Evolutionary conservation across 2,888 invertebrate species (phyloP).

Genomic region (Athripsodes cinereus): DNA sequence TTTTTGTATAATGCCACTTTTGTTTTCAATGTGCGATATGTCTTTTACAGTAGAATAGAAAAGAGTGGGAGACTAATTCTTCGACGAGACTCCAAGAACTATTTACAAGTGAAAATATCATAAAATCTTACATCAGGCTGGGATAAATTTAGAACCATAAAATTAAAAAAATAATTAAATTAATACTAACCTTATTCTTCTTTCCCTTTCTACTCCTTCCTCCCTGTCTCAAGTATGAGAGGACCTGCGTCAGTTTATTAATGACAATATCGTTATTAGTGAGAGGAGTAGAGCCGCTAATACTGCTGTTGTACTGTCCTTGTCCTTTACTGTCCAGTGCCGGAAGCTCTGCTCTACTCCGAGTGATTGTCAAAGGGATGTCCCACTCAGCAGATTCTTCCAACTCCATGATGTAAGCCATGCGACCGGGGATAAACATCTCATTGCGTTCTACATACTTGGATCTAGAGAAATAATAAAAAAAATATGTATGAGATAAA

Average conservation of each 20-base stretch:
- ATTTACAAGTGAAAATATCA: too few species aligned
- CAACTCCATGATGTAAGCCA: slow-evolving; percentile 97
- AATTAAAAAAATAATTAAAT: too few species aligned
- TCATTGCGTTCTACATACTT: slow-evolving; percentile 79
- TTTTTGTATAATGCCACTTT: too few species aligned
- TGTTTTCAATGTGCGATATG: too few species aligned
- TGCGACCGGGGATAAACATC: slow-evolving; percentile 88
- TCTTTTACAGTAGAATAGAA: too few species aligned
- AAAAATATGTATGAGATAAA: slow-evolving; percentile 27
- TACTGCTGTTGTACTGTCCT: too few species aligned
- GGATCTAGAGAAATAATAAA: slow-evolving; percentile 46
- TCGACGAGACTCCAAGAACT: too few species aligned
- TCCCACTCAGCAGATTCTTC: slow-evolving; percentile 79
- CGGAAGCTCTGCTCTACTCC: slow-evolving; percentile 89
- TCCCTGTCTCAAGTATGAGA: slow-evolving; percentile 91
- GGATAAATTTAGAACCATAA: too few species aligned
- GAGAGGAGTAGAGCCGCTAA: slow-evolving; percentile 40
- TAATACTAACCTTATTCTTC: slow-evolving; percentile 63
- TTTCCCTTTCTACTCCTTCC: slow-evolving; percentile 70
- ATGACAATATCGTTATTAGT: slow-evolving; percentile 85
- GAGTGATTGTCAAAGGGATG: slow-evolving; percentile 90
- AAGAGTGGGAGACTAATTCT: too few species aligned
- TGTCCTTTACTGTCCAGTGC: slow-evolving; percentile 56
- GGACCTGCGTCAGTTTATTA: slow-evolving; percentile 94
- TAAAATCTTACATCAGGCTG: too few species aligned